phyloP scores from a whole-genome alignment of 1,140 invertebrate species.

The Aricia agestis region DNA sequence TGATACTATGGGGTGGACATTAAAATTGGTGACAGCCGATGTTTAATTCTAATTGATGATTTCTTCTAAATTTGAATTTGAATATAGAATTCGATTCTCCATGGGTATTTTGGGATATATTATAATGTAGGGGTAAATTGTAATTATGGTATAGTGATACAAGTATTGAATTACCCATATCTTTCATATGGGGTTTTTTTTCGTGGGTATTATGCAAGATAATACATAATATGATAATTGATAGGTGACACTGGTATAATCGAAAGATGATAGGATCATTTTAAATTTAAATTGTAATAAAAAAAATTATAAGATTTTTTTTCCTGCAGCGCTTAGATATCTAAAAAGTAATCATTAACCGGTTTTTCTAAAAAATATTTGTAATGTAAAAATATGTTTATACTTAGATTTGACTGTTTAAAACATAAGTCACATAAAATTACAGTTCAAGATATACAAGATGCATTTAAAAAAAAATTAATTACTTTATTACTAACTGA shows the following conservation, averaged over 20 bases:
- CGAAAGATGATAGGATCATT: background rate
- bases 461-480: too few relatives aligned
- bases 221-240: background rate
- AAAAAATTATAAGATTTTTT: too few relatives aligned
- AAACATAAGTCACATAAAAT: too few relatives aligned
- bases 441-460: too few relatives aligned
- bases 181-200: background rate
- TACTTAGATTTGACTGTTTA: too few relatives aligned
- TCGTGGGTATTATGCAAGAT: background rate
- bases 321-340: too few relatives aligned
- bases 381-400: too few relatives aligned
- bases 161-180: background rate
- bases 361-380: too few relatives aligned
- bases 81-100: slow-evolving; percentile 29
- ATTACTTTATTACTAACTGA: too few relatives aligned
- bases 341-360: too few relatives aligned
- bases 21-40: slow-evolving; percentile 34
- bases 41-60: slow-evolving; percentile 42
- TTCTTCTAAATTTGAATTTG: slow-evolving; percentile 31
- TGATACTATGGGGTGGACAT: slow-evolving; percentile 25
- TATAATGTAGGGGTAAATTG: background rate
- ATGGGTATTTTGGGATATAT: slow-evolving; percentile 18
- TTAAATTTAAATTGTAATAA: too few relatives aligned
- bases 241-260: background rate
- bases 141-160: background rate